Percentiles rank a stretch among this genome's conserved stretches.
These are phyloP conservation scores for Petaurus breviceps DNA, from an alignment of 2,113 vertebrate species.

Conservation along the genomic window DNA sequence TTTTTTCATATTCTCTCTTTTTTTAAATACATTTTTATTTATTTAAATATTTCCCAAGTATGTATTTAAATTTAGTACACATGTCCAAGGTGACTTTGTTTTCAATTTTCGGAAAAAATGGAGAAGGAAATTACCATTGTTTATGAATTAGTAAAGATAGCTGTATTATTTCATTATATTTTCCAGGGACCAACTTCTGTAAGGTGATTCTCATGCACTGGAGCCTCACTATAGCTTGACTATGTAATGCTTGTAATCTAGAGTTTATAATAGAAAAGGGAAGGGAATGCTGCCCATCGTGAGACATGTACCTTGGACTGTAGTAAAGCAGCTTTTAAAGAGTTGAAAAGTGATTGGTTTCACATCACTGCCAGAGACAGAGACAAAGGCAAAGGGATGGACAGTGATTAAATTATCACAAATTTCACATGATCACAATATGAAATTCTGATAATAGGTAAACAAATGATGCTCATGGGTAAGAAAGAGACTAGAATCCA, in stretches of 20 bases:
- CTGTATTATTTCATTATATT: background rate
- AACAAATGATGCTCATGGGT: background rate
- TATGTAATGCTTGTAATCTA: background rate
- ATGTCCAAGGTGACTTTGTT: background rate
- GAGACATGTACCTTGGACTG: background rate
- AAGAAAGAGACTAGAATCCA: background rate
- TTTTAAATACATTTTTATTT: background rate
- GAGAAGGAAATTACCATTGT: background rate
- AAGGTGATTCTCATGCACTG: background rate
- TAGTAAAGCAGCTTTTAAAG: background rate
- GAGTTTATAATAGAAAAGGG: background rate
- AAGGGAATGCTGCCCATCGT: background rate
- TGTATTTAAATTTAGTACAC: background rate
- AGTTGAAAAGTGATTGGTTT: background rate
- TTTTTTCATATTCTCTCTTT: background rate
- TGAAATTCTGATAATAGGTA: background rate
- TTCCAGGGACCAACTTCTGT: background rate
- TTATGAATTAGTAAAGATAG: slow-evolving; percentile 2
- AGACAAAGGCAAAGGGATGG: background rate
- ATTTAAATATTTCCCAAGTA: background rate
- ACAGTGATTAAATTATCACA: background rate
- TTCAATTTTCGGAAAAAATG: background rate
- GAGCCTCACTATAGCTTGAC: background rate
- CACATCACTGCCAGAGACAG: background rate
- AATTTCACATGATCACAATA: background rate